Conservation (phyloP, 2,797 vertebrate species). For the Alca torda region DNA sequence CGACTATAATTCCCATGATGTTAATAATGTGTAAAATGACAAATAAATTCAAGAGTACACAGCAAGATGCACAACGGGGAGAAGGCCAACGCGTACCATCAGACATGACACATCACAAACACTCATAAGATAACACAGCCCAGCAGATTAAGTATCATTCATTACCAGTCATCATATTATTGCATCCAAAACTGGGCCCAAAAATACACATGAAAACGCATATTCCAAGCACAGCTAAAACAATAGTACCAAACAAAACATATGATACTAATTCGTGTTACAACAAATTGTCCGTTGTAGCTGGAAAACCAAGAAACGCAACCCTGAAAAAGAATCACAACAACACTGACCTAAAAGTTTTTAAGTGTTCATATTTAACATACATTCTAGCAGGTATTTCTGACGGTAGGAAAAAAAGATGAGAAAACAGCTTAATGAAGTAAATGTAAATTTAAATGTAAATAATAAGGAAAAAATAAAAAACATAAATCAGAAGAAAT, state of each 20-base stretch:
- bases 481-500: not conserved
- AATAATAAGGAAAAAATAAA: not conserved
- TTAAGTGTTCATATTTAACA: not conserved
- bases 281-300: not conserved
- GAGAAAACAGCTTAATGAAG: not conserved
- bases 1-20: not conserved
- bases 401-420: not conserved
- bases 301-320: not conserved
- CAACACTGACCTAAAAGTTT: not conserved
- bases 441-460: not conserved
- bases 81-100: slow-evolving; percentile 18
- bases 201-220: not conserved
- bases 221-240: not conserved
- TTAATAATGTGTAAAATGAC: not conserved
- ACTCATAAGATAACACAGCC: not conserved
- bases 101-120: not conserved
- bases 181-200: not conserved
- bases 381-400: not conserved
- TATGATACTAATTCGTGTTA: not conserved
- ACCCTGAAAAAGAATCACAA: not conserved
- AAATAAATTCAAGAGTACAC: slow-evolving; percentile 11
- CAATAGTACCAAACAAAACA: not conserved
- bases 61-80: not conserved
- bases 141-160: not conserved
- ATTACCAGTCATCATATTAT: not conserved